Evolutionary conservation across 2,797 vertebrate genomes (phyloP), one percentile per base, ranked within the genome.

Genomic region (Botia almorhae): DNA sequence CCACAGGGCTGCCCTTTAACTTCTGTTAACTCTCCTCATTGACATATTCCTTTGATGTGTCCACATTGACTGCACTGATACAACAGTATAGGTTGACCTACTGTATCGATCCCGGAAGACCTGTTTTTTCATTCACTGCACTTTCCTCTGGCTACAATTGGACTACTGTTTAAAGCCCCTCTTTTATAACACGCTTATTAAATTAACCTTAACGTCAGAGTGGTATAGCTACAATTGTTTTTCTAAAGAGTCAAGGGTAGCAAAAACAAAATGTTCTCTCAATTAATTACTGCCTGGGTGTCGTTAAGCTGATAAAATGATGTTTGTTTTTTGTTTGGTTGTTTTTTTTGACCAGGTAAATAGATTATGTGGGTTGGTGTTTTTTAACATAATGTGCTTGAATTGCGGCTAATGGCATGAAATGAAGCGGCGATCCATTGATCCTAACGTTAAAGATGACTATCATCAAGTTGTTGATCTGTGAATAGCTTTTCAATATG

Each of bases 21-120:
- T 89, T 88, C 90, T 90, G 89, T 88, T 91, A 90, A 89, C 84
- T 87, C 80, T 87, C 84, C 90, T 90, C 90, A 90, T 86, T 90
- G 87, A 87, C 88, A 89, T 80, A 85, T 82, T 82, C 75, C 85
- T 93, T 92, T 92, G 90, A 93, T 93, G 90, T 89, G 87, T 79
- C 56, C 70, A 83, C 88, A 93, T 92, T n/a, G 91, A 93, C 93
- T 89, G 82, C 69, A 88, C 90, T 79, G 86, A 90, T 91, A 93
- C 91, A 90, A 91, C 89, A 86, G 84, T 92, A 87, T 87, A 76
- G 53, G 86, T 85, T 93, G 91, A 93, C 92, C 91, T 91, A 90
- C 90, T 87, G 87, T 90, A 90, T 91, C 84, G 90, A 94, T 93
- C 87, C 2, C 8, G 80, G 85, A 76, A 79, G 82, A 82, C 87